Evolutionary conservation across 2,888 invertebrate genomes (phyloP), one percentile per base, ranked within the genome.

Genomic region (Nemoura dubitans): DNA sequence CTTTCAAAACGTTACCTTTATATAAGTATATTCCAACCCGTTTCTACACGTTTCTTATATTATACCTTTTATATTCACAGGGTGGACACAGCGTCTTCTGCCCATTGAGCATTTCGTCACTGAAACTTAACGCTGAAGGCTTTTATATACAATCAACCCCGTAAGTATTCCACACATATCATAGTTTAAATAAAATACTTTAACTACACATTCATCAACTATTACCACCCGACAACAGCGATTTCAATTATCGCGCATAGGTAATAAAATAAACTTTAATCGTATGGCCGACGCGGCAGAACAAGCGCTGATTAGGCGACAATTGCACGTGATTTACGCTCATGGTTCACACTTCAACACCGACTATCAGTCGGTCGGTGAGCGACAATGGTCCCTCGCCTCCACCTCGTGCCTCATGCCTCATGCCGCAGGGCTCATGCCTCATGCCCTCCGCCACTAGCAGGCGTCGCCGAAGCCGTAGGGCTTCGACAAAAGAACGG

Each of bases 281-380:
- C 59, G 59, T 21, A 36, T 59, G 59, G 3, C 59, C 59, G 59
- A 21, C 59, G 21, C 59, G 59, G 59, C 59, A 21, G 59, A 59
- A 59, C 59, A 59, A 59, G 21, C 59, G 59, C 29, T 81, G 27
- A 78, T 78, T 78, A 28, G 26, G 7, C 78, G 78, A 78, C 78
- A 78, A 78, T 78, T 28, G 29, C 78, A 14, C 78, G 78, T 82
- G 82, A 82, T 82, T 82, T 28, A 82, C 82, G 82, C n/a, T 25
- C 29, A 30, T 25, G 25, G 42, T 83, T 36, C 83, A 83, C 83
- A 83, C 83, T n/a, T 83, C 83, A 83, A 42, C 83, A 83, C 83
- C 7, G 43, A 26, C 30, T 14, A 26, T 26, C 42, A 83, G 59
- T 59, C 6, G 59, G 59, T 59, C 59, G 10, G 3, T 59, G 59